Evolutionary conservation across 2,888 invertebrate genomes (phyloP).

Genomic region (Rhimphoctona megacephalus): DNA sequence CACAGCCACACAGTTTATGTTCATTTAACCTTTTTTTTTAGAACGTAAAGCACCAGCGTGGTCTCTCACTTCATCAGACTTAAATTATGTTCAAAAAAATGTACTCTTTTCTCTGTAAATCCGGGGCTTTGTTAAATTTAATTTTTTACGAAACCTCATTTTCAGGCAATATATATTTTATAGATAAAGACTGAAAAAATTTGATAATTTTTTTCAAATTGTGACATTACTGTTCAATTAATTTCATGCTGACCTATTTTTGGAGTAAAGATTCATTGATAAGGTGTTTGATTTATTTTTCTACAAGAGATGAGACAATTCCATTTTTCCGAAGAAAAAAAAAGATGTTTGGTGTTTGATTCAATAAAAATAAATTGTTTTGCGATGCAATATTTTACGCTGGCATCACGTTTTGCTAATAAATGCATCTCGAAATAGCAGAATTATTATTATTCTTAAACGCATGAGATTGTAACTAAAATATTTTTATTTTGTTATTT

Average conservation of each 20-base stretch:
- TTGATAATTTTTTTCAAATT: background rate
- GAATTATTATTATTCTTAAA: background rate
- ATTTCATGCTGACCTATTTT: background rate
- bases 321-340: background rate
- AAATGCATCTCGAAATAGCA: background rate
- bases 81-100: conserved; percentile 22
- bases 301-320: background rate
- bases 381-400: no score
- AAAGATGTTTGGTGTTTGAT: background rate
- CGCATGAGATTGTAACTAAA: background rate
- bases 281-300: background rate
- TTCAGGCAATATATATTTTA: background rate
- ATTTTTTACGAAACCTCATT: background rate
- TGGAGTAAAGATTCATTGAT: background rate
- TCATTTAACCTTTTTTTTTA: background rate
- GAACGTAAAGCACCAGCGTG: background rate
- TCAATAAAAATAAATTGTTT: no score
- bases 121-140: background rate
- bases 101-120: background rate
- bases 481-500: background rate
- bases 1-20: background rate
- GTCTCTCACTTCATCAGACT: conserved; percentile 17
- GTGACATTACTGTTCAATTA: background rate
- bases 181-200: background rate
- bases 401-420: background rate